Evolutionary conservation across 2,888 invertebrate genomes (phyloP).

Genomic region (Calephelis perditalis): DNA sequence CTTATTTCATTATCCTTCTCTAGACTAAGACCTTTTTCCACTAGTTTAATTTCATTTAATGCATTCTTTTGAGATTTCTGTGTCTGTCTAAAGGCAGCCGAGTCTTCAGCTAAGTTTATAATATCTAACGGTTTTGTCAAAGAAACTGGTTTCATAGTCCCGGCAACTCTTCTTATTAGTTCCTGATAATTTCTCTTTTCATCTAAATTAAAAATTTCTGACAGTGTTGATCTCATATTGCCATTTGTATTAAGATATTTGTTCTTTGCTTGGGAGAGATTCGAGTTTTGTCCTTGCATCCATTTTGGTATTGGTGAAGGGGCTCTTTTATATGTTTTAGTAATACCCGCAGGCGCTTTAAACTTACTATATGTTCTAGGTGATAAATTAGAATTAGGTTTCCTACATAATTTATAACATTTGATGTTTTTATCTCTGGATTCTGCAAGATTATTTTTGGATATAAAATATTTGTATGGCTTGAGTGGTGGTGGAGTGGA

Average conservation of each 20-base stretch:
- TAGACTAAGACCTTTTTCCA: constrained; percentile 45
- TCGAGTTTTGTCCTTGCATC: constrained; percentile 50
- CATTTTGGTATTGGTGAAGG: constrained; percentile 52
- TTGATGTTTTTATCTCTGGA: constrained; percentile 37
- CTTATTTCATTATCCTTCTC: constrained; percentile 46
- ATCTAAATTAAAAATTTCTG: constrained; percentile 75
- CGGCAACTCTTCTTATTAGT: constrained; percentile 62
- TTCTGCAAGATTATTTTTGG: constrained; percentile 36
- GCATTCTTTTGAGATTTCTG: constrained; percentile 53
- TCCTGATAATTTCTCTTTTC: constrained; percentile 77
- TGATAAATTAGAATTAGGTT: constrained; percentile 40
- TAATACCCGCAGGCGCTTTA: constrained; percentile 55
- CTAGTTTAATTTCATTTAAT: constrained; percentile 51
- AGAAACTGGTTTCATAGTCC: constrained; percentile 42
- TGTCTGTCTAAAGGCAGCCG: constrained; percentile 53
- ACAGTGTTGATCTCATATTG: constrained; percentile 53
- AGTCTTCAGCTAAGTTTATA: constrained; percentile 54
- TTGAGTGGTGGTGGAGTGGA: constrained; percentile 43
- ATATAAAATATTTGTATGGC: constrained; percentile 49
- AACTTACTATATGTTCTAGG: constrained; percentile 54
- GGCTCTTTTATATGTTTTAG: constrained; percentile 54
- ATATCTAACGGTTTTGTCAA: constrained; percentile 45
- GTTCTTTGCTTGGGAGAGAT: constrained; percentile 44
- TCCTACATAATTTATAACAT: constrained; percentile 49
- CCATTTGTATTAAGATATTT: constrained; percentile 51